Evolutionary conservation across 2,113 vertebrate species (phyloP).

Genomic region (human): GRCh38 chr18:78358501-78359000

Average conservation of each 20-base stretch:
- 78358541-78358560: not conserved
- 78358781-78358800: not conserved
- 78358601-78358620: no score
- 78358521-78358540: not conserved
- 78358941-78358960: not conserved
- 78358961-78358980: no score
- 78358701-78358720: not conserved
- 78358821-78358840: not conserved
- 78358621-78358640: no score
- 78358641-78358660: not conserved
- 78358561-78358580: not conserved
- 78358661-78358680: accelerated
- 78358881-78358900: not conserved
- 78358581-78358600: not conserved
- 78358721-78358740: no score
- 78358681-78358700: not conserved
- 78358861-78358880: not conserved
- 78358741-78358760: not conserved
- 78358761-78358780: not conserved
- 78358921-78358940: not conserved
- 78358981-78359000: no score
- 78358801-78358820: not conserved
- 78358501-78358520: not conserved
- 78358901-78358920: not conserved
- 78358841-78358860: not conserved